Evolutionary conservation across 2,113 vertebrate species (phyloP).

Genomic region (Chamaea fasciata): DNA sequence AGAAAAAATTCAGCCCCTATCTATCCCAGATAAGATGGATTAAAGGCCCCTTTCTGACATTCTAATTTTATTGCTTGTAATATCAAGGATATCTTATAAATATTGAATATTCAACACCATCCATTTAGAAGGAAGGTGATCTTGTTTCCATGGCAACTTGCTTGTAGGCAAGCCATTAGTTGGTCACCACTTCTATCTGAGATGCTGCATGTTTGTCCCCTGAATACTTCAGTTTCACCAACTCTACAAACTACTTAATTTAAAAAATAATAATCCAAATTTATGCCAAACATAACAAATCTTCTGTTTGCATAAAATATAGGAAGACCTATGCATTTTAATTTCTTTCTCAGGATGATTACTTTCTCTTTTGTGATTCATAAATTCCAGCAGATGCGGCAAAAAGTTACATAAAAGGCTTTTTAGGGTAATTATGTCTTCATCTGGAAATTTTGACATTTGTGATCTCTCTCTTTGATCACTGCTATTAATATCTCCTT

Average conservation of each 20-base stretch:
- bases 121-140: neutral
- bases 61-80: neutral
- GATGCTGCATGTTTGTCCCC: neutral
- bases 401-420: slow-evolving; percentile 62
- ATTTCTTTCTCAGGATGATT: neutral
- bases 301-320: neutral
- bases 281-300: neutral
- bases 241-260: neutral
- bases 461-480: slow-evolving; percentile 52
- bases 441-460: slow-evolving; percentile 61
- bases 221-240: neutral
- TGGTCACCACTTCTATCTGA: neutral
- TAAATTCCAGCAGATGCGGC: slow-evolving; percentile 35
- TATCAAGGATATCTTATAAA: neutral
- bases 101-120: neutral
- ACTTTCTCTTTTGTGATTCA: slow-evolving; percentile 50
- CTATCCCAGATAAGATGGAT: neutral
- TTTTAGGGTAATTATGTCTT: slow-evolving; percentile 64
- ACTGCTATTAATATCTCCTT: slow-evolving; percentile 56
- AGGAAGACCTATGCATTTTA: neutral
- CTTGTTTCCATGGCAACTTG: slow-evolving; percentile 4
- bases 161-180: neutral
- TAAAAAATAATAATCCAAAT: neutral
- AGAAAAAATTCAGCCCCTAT: neutral
- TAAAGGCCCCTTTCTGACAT: neutral